A percentile compares a stretch with the other conserved stretches of the same genome.
Evolutionary conservation across 2,797 vertebrate species (phyloP).

Genomic region (Spizella passerina): DNA sequence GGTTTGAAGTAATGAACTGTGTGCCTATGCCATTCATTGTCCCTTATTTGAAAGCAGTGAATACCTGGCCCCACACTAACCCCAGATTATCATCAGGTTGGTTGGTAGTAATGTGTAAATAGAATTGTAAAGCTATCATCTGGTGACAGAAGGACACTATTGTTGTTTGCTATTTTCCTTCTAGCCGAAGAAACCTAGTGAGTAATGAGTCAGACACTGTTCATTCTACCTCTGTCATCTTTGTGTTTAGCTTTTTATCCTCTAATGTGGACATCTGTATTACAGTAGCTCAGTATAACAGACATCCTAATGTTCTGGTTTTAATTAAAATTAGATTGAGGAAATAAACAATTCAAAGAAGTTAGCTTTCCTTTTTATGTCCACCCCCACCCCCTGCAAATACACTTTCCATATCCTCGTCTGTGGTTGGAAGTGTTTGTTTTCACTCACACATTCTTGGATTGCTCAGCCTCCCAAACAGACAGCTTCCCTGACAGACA

Average conservation of each 20-base stretch:
- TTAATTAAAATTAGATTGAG: constrained; percentile 51
- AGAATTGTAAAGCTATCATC: constrained; percentile 24
- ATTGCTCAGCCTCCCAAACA: neutral
- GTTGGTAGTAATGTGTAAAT: constrained; percentile 31
- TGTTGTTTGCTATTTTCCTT: neutral
- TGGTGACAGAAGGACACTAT: neutral
- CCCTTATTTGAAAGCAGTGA: neutral
- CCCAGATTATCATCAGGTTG: constrained; percentile 18
- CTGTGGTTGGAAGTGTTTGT: neutral
- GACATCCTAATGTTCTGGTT: constrained; percentile 35
- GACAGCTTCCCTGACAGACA: neutral
- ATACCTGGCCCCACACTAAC: constrained; percentile 22
- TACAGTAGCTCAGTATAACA: constrained; percentile 22
- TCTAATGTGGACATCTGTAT: constrained; percentile 43
- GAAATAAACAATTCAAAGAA: constrained; percentile 57
- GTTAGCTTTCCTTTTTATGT: neutral
- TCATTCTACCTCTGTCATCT: constrained; percentile 1
- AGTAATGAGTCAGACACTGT: neutral
- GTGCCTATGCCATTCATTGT: constrained; percentile 16
- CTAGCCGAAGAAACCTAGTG: neutral
- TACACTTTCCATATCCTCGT: neutral
- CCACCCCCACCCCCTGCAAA: neutral
- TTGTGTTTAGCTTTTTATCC: neutral
- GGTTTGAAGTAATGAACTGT: neutral
- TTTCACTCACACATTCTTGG: neutral